Conservation (phyloP, 2,888 invertebrate species). For the Drosophila koepferae region DNA sequence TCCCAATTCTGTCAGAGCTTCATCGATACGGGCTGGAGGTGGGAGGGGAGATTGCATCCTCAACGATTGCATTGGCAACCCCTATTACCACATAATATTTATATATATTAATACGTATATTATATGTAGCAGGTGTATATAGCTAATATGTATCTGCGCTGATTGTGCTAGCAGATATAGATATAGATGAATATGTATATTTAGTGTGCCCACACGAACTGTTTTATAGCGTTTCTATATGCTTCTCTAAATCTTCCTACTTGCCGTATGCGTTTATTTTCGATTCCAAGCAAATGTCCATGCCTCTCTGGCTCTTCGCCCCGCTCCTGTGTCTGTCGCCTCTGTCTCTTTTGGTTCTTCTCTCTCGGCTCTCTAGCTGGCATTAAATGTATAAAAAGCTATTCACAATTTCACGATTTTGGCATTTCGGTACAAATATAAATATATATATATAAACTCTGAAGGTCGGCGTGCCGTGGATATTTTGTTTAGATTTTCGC, state of each 20-base stretch:
- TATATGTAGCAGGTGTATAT: conserved; percentile 54
- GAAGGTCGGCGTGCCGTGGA: conserved; percentile 72
- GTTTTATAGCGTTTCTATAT: conserved; percentile 64
- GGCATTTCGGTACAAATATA: conserved; percentile 54
- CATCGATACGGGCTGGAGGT: conserved; percentile 2
- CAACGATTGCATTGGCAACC: conserved; percentile 17
- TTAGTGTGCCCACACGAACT: conserved; percentile 48
- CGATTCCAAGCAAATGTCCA: conserved; percentile 60
- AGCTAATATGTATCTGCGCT: conserved; percentile 17
- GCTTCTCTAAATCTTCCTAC: conserved; percentile 63
- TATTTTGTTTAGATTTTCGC: conserved; percentile 77
- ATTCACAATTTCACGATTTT: conserved; percentile 74
- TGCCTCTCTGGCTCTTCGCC: conserved; percentile 15
- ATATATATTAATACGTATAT: conserved; percentile 12
- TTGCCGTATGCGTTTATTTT: conserved; percentile 77
- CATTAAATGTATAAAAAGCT: conserved; percentile 70
- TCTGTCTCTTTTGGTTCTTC: conserved; percentile 33
- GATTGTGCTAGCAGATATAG: conserved; percentile 14
- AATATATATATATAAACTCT: conserved; percentile 79
- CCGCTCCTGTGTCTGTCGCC: conserved; percentile 14
- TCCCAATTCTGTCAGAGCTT: conserved; percentile 65
- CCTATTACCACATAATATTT: conserved; percentile 50
- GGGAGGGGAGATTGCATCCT: conserved; percentile 15
- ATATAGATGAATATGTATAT: conserved; percentile 24
- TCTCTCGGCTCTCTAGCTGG: conserved; percentile 24